Base-by-base conservation (phyloP, 2,113 vertebrate genomes). In the Hepsetus odoe region DNA sequence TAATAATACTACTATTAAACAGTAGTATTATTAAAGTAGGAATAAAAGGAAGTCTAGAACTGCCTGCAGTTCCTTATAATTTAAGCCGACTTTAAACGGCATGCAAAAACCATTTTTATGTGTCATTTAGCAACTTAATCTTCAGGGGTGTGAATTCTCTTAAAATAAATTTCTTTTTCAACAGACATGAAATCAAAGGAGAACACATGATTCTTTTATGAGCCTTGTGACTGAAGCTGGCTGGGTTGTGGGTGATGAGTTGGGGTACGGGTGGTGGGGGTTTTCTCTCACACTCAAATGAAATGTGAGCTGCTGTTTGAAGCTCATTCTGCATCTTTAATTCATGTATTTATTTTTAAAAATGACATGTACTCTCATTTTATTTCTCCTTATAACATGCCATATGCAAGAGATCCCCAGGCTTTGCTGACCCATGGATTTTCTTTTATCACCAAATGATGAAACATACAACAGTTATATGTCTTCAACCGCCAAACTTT, bases 161-260 rank as follows among this genome's bases (percentile, higher is more conserved):
- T 61, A 16, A 64, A 64, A 64, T 35, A 35, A 33, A 18, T 20
- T 26, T n/a, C 14, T 61, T 62, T 74, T 72, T 40, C 20, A 68
- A 62, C 62, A 33, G 62, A 73, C 56, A 67, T 71, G 30, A 77
- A 77, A 78, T 73, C 18, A 82, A 77, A 72, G 59, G 56, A 77
- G 80, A 44, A n/a, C 35, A 62, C 53, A 74, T 82, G 75, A 53
- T 55, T 62, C 59, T 73, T 77, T 78, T 73, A 82, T 82, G 75
- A 78, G 70, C 53, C 16, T 58, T 42, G 40, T 35, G 71, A 77
- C 40, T 49, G 44, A 28, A 58, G 51, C 35, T 71, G 68, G 51
- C 55, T 55, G 30, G 49, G n/a, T 24, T 35, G n/a, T 81, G 22
- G 69, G 49, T 22, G 40, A 46, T 49, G 68, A 58, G n/a, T n/a